A percentile compares a stretch with the other conserved stretches of the same genome.
phyloP scores from a whole-genome alignment of 2,888 invertebrate genomes.

The Caenorhabditis wallacei region DNA sequence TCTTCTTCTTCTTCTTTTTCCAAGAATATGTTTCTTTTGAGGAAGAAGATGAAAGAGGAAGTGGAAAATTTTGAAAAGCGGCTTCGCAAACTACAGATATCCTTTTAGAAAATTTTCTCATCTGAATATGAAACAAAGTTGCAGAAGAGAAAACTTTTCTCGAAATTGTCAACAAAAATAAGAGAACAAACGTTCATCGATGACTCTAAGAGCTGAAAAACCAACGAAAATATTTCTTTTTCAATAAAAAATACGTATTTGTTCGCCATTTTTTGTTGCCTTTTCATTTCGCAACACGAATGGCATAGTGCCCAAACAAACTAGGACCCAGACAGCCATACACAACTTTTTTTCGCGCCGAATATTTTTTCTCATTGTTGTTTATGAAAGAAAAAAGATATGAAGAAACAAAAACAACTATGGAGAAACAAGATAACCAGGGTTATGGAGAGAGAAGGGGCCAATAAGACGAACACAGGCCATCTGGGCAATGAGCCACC shows the following conservation, averaged over 20 bases:
- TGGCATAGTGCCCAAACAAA: constrained; percentile 23
- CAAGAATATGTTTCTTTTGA: background rate
- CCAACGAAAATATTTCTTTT: no score
- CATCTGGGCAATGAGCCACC: constrained; percentile 53
- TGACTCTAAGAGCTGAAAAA: no score
- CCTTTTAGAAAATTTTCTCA: no score
- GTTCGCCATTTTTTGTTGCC: background rate
- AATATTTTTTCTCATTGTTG: constrained; percentile 9
- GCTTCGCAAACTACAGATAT: no score
- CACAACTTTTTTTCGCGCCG: background rate
- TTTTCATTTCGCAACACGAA: constrained; percentile 46
- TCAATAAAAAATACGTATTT: background rate
- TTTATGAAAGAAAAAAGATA: constrained; percentile 13
- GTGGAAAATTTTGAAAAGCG: background rate
- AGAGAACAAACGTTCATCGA: no score
- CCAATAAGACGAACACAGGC: constrained; percentile 25
- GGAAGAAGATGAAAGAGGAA: background rate
- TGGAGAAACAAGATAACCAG: background rate
- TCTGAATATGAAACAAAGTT: no score
- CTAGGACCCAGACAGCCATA: constrained; percentile 24
- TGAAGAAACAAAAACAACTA: background rate
- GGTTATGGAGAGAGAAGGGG: constrained; percentile 2
- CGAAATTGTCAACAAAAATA: no score
- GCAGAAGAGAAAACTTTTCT: no score
- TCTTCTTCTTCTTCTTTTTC: background rate